Evolutionary conservation across 2,888 invertebrate species (phyloP).

Genomic region (Oligia latruncula): DNA sequence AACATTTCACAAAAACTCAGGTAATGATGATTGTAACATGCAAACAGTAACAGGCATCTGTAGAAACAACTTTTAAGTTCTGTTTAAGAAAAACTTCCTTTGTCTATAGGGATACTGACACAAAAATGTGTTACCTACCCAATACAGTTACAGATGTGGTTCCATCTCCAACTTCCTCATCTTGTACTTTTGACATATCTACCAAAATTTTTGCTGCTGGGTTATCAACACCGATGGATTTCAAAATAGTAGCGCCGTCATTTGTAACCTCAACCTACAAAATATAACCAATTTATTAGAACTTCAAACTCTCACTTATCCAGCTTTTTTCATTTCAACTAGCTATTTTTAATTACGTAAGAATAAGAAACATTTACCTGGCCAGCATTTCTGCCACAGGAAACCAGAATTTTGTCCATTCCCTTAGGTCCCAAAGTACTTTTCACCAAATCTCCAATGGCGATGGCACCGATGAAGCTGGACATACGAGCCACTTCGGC

Average conservation of each 20-base stretch:
- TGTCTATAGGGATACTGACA: background rate
- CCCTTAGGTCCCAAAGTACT: constrained; percentile 99
- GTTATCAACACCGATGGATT: constrained; percentile 99
- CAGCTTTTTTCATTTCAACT: background rate
- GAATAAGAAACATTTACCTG: constrained; percentile 77
- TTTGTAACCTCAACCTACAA: constrained; percentile 98
- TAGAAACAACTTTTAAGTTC: background rate
- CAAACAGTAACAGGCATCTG: background rate
- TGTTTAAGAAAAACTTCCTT: background rate
- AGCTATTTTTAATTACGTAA: background rate
- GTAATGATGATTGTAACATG: background rate
- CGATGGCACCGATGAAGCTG: constrained; percentile 99
- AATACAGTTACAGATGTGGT: constrained; percentile 99
- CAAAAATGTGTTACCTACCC: constrained; percentile 84
- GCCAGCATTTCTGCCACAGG: constrained; percentile 94
- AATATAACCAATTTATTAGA: constrained; percentile 15
- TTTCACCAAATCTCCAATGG: constrained; percentile 99
- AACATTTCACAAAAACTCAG: background rate
- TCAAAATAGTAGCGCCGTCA: constrained; percentile 99
- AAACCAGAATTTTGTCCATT: constrained; percentile 98
- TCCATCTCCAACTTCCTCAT: constrained; percentile 99
- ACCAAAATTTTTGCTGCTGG: constrained; percentile 99
- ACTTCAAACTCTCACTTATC: background rate
- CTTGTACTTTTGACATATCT: constrained; percentile 99
- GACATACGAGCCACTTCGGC: constrained; percentile 99